Conservation (phyloP, 2,113 vertebrate genomes). For the Petrocephalus microphthalmus region DNA sequence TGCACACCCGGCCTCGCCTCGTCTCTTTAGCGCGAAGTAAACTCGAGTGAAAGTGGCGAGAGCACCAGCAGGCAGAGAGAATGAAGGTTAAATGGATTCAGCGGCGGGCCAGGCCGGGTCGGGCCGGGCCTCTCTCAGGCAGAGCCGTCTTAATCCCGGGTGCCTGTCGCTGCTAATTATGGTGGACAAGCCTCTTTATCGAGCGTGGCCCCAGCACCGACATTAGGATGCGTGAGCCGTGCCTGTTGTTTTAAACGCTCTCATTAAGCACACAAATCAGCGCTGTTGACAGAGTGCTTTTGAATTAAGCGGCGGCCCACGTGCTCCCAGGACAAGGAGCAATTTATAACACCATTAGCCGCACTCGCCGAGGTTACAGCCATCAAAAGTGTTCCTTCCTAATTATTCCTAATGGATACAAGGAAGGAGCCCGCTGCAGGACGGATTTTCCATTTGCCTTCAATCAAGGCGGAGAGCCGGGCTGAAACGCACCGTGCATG, state of each 20-base stretch:
- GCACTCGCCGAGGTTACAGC: constrained; percentile 99
- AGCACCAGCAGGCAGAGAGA: not conserved
- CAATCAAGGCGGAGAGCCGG: constrained; percentile 90
- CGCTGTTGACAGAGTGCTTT: constrained; percentile 99
- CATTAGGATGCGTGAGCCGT: constrained; percentile 98
- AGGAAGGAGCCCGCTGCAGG: constrained; percentile 94
- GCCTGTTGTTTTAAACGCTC: constrained; percentile 99
- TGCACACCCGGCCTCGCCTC: not conserved
- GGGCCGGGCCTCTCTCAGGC: constrained; percentile 36
- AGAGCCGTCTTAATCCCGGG: constrained; percentile 69
- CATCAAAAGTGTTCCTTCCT: constrained; percentile 99
- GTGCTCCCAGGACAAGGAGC: constrained; percentile 99
- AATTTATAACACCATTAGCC: constrained; percentile 99
- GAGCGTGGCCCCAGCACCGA: constrained; percentile 91
- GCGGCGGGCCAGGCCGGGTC: constrained; percentile 13
- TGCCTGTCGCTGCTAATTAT: constrained; percentile 95
- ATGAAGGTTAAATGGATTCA: not conserved
- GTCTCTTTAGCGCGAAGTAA: not conserved
- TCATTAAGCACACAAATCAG: constrained; percentile 99
- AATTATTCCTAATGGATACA: constrained; percentile 99
- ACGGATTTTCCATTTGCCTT: constrained; percentile 99
- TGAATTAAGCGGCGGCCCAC: constrained; percentile 97
- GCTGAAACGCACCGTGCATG: constrained; percentile 87
- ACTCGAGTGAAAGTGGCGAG: not conserved
- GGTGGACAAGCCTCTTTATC: constrained; percentile 98